A percentile compares a stretch with the other conserved stretches of the same genome.
phyloP scores from a whole-genome alignment of 2,113 vertebrate genomes.

The Motacilla alba region DNA sequence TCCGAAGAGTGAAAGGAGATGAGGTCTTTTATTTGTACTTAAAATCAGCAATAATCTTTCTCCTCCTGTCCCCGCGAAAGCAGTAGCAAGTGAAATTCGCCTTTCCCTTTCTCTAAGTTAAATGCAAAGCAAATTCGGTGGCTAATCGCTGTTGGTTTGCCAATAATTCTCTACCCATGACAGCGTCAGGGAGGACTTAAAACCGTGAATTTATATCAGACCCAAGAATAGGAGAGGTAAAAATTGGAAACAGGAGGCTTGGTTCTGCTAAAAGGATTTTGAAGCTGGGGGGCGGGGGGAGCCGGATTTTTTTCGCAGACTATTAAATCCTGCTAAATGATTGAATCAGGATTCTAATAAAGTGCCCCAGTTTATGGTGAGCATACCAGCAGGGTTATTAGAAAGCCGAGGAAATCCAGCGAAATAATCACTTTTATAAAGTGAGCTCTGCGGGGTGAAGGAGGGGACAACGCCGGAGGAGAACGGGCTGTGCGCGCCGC shows the following conservation, averaged over 20 bases:
- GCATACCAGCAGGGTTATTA: conserved; percentile 41
- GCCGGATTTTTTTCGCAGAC: conserved; percentile 48
- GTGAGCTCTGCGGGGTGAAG: conserved; percentile 55
- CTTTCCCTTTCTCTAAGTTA: neutral
- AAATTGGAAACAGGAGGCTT: conserved; percentile 63
- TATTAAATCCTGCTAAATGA: conserved; percentile 67
- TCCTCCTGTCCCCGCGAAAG: neutral
- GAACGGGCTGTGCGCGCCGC: neutral
- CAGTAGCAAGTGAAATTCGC: neutral
- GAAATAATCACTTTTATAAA: conserved; percentile 60
- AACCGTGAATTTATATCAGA: neutral
- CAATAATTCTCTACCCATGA: neutral
- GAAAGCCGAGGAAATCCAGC: conserved; percentile 59
- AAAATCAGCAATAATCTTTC: neutral
- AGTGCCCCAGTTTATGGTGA: conserved; percentile 18
- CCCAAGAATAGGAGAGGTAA: conserved; percentile 13
- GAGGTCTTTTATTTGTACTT: neutral
- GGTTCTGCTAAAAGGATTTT: neutral
- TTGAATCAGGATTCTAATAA: conserved; percentile 45
- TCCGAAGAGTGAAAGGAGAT: neutral
- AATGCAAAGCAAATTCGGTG: neutral
- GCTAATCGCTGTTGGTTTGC: neutral
- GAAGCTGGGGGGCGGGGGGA: neutral
- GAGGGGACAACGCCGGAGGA: conserved; percentile 41
- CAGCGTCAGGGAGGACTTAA: neutral